Evolutionary conservation across 2,797 vertebrate species (phyloP), one percentile per base, ranked within the genome.

Genomic region (Lacerta agilis): DNA sequence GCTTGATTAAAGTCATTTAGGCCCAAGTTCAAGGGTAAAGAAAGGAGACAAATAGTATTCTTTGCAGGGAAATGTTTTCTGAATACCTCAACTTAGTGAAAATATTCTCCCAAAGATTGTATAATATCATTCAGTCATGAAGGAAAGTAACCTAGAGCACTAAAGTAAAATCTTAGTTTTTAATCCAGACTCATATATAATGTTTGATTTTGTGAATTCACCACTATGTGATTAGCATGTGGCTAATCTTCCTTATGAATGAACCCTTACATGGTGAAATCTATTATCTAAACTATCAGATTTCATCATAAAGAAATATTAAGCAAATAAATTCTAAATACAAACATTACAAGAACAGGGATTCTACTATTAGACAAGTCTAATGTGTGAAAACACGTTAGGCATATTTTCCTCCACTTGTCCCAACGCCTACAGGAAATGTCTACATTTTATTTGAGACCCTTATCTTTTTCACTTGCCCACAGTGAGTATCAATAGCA

Each of bases 41-140:
- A 79, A 73, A 58, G 1, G 7, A 20, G 23, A 15, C 0, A 0
- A 66, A 41, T 41, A 33, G 41, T 76, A 72, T 0, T 1, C 4
- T 86, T 67, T 67, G 61, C 80, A 76, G 76, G 67, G 61, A 73
- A 67, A 83, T n/a, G 3, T 41, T 87, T 83, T 29, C 33, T 79
- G 71, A 85, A 49, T 25, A 27, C n/a, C 43, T 20, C 18, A 6
- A 3, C 43, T 55, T 66, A 33, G 3, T 78, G 38, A 27, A 88
- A 90, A 79, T 61, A 71, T 1, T 38, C 64, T 36, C 69, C 64
- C 43, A n/a, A 83, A 61, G 38, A 15, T 66, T 1, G 33, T 55
- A 66, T 81, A 85, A 85, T 73, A 73, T 72, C 25, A 66, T 88
- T 85, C 61, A 5, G 36, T 58, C 11, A 79, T 86, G 20, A 49